Base-by-base conservation (phyloP, 2,888 invertebrate species). In the Lasius fuliginosus region DNA sequence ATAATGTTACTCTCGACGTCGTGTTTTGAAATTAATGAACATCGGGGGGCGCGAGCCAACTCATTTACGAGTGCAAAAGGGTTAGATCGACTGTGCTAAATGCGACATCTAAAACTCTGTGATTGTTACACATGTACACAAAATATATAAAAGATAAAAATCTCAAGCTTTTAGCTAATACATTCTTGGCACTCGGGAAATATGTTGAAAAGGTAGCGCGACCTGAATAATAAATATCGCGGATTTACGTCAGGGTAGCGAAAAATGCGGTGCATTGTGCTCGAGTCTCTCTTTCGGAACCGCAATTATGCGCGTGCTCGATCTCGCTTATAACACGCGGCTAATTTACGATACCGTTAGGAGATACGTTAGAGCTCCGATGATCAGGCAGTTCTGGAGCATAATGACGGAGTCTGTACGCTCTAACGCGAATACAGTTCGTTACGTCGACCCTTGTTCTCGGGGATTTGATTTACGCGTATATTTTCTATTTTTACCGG, bases 281-380 rank as follows among this genome's bases (percentile, higher is more conserved):
- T 71, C 12, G 42, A 42, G n/a, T 53, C 69, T 68, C 30, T 68
- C 46, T 68, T 49, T 68, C 46, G 46, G 30, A 42, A 15, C 58
- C 71, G 58, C 79, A 73, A 81, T 71, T 79, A 79, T 71, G 71
- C 58, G 69, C 42, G 30, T 42, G 33, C 42, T 60, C 49, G n/a
- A 6, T 15, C 15, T 12, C 69, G 53, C 60, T 33, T 73, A 60
- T 73, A 73, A 81, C 58, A 58, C 71, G 71, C 58, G 71, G 71
- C 58, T 79, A 79, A 79, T 79, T 71, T 60, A 42, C 71, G 71
- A 71, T 79, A 79, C 79, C 71, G 79, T 79, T 79, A 79, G 79
- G 42, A 49, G 53, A 71, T 71, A 79, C 23, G 71, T 79, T 79
- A 79, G 79, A 79, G 18, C 71, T n/a, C 46, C 58, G 23, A 60